phyloP scores from a whole-genome alignment of 2,113 vertebrate genomes.

The Microcebus griseorufus region DNA sequence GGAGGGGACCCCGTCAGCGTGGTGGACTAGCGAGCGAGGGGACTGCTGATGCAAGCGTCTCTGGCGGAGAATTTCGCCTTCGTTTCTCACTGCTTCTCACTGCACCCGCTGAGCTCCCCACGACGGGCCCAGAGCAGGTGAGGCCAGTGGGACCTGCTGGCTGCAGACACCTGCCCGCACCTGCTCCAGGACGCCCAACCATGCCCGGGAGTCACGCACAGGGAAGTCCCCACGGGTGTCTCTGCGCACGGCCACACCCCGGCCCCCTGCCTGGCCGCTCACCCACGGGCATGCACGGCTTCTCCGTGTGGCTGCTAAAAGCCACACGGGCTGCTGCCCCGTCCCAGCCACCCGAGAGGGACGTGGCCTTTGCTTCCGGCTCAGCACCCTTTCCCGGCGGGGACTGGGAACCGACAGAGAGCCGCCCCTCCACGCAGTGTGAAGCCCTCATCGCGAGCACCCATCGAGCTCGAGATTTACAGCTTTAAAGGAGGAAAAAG shows the following conservation, averaged over 20 bases:
- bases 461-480: not conserved
- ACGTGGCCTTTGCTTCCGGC: not conserved
- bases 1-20: not conserved
- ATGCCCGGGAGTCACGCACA: not conserved
- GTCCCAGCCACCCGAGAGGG: not conserved
- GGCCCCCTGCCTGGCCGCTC: not conserved
- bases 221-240: not conserved
- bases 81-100: not conserved
- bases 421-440: not conserved
- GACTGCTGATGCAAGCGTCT: not conserved
- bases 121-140: not conserved
- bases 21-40: not conserved
- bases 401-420: not conserved
- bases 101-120: not conserved
- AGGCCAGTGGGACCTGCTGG: not conserved
- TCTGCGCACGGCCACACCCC: not conserved
- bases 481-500: not conserved
- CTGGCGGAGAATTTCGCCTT: not conserved
- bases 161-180: not conserved
- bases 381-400: not conserved
- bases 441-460: not conserved
- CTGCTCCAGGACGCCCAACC: not conserved
- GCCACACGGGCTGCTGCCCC: not conserved
- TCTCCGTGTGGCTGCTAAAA: not conserved
- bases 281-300: not conserved